These are phyloP conservation scores for Maniola hyperantus DNA, from an alignment of 2,888 invertebrate species.

Conservation along the genomic window DNA sequence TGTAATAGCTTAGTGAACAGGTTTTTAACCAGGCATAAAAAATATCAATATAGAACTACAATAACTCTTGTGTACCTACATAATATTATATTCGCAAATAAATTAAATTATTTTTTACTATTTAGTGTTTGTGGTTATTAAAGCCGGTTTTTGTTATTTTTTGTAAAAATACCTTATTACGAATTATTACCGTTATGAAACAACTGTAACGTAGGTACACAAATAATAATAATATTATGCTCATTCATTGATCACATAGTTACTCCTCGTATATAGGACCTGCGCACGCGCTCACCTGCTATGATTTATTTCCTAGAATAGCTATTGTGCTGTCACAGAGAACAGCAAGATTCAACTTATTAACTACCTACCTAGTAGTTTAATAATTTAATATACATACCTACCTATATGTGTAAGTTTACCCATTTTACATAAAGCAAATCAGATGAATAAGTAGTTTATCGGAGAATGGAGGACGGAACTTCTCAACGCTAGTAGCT, in stretches of 20 bases:
- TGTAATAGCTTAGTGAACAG: too few species aligned
- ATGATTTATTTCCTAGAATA: slow-evolving; percentile 67
- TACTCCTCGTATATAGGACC: slow-evolving; percentile 49
- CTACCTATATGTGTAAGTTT: too few species aligned
- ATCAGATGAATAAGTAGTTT: not conserved
- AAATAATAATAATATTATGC: slow-evolving; percentile 45
- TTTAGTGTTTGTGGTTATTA: too few species aligned
- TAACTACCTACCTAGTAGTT: slow-evolving; percentile 43
- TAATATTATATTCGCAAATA: too few species aligned
- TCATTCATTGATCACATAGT: slow-evolving; percentile 43
- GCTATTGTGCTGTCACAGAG: slow-evolving; percentile 72
- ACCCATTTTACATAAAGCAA: not conserved
- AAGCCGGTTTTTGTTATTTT: too few species aligned
- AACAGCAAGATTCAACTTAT: slow-evolving; percentile 62
- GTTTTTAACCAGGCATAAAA: too few species aligned
- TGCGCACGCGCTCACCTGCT: slow-evolving; percentile 67
- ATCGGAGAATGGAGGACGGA: too few species aligned
- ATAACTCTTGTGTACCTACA: too few species aligned
- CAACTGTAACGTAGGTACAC: slow-evolving; percentile 33
- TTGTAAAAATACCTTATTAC: too few species aligned
- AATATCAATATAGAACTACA: too few species aligned
- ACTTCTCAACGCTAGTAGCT: too few species aligned
- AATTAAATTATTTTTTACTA: too few species aligned
- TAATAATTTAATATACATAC: not conserved
- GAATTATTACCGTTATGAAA: slow-evolving; percentile 36